A percentile compares a stretch with the other conserved stretches of the same genome.
Conservation (phyloP, 2,888 invertebrate genomes). For the Eupeodes luniger region DNA sequence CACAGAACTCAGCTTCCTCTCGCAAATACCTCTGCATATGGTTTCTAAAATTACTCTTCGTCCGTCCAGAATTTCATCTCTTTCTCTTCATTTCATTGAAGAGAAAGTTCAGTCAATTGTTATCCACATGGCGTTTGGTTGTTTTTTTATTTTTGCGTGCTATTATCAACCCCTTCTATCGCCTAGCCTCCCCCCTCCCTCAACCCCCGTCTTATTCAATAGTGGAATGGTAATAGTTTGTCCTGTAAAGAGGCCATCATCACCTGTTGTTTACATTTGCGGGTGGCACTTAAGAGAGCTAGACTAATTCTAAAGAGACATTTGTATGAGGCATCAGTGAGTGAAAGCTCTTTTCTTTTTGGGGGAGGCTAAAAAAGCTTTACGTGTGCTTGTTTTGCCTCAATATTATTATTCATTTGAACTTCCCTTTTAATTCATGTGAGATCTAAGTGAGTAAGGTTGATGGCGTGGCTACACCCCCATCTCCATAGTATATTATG, state of each 20-base stretch:
- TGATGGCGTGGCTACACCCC: background rate
- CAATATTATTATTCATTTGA: slow-evolving; percentile 5
- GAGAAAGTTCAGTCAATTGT: background rate
- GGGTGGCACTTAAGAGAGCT: slow-evolving; percentile 57
- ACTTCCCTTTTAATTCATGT: slow-evolving; percentile 35
- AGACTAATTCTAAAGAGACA: background rate
- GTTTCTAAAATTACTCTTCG: slow-evolving; percentile 16
- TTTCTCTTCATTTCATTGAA: slow-evolving; percentile 14
- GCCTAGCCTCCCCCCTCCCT: background rate
- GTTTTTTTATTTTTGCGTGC: background rate
- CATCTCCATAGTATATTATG: background rate
- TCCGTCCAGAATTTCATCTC: background rate
- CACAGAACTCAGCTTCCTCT: slow-evolving; percentile 67
- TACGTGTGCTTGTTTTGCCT: background rate
- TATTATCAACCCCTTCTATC: background rate
- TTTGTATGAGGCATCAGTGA: slow-evolving; percentile 2
- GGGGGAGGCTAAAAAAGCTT: slow-evolving; percentile 27
- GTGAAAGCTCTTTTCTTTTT: slow-evolving; percentile 31
- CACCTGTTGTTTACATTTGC: slow-evolving; percentile 72
- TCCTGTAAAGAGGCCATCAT: slow-evolving; percentile 56
- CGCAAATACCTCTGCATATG: background rate
- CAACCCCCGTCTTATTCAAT: background rate
- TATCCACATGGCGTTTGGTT: slow-evolving; percentile 18
- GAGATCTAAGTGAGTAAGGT: slow-evolving; percentile 8
- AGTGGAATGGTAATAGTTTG: slow-evolving; percentile 40